Base-by-base conservation (phyloP, 2,888 invertebrate species). In the Cremastinae sp. region DNA sequence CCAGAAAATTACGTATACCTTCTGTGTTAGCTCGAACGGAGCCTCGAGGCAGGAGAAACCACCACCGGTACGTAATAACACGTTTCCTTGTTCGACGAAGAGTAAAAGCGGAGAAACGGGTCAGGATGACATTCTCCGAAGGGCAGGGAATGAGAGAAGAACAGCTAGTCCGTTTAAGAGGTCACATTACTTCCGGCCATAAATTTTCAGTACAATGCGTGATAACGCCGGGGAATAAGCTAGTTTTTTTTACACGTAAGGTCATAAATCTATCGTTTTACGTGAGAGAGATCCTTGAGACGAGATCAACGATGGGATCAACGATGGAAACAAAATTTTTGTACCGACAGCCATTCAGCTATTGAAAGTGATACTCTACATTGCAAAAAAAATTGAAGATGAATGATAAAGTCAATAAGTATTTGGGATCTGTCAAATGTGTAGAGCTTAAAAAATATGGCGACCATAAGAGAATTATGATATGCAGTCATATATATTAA, bases 51-150 rank as follows among this genome's bases (percentile, higher is more conserved):
- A 28, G 53, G 49, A 18, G 53, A 49, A 69, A 38, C 54, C 58
- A 34, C 59, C 28, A n/a, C 28, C 5, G 28, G 28, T 5, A 5
- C 47, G 69, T 76, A 76, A 76, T 73, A 64, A 65, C 62, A 72
- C 69, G 68, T 76, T 73, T 14, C 12, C 56, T 47, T 43, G 28
- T 56, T 71, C 22, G 18, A 22, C 56, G 62, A 28, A 53, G 45
- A 38, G 38, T 47, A 38, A 12, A 12, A 56, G 16, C 10, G 5
- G 38, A 20, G 7, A 36, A 18, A 49, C 41, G 22, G 62, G 58
- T 76, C 58, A 20, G 62, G 10, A 45, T 49, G 72, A 72, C 59
- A 64, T 76, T 69, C 76, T 59, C 41, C 58, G 73, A 65, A 69
- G 36, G 45, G 38, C 38, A 68, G 20, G 47, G 20, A 58, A 28